Evolutionary conservation across 2,797 vertebrate genomes (phyloP).

Genomic region (Rachycentron canadum): DNA sequence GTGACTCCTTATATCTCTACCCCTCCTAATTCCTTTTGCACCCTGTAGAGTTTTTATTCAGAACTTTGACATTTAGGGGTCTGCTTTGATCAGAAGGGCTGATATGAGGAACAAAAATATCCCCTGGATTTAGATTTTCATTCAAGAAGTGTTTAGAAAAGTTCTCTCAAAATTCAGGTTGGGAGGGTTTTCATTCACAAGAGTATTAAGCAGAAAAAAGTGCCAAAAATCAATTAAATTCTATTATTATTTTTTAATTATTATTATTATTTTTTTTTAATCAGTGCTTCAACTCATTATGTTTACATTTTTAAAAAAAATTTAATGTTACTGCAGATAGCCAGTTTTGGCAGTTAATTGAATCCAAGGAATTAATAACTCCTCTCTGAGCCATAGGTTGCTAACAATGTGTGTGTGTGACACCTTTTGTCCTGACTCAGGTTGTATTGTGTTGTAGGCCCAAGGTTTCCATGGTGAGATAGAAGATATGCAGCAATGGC

Average conservation of each 20-base stretch:
- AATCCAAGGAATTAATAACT: slow-evolving; percentile 66
- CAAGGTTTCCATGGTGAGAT: slow-evolving; percentile 99
- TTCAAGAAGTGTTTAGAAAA: slow-evolving; percentile 20
- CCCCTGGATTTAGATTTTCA: slow-evolving; percentile 11
- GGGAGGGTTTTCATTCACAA: background rate
- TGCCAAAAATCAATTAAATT: background rate
- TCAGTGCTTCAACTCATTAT: slow-evolving; percentile 6
- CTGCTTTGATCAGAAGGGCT: slow-evolving; percentile 29
- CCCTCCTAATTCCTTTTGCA: slow-evolving; percentile 23
- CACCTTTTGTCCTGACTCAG: slow-evolving; percentile 82
- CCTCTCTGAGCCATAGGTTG: slow-evolving; percentile 39
- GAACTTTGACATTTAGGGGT: slow-evolving; percentile 37
- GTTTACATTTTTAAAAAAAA: slow-evolving; percentile 7
- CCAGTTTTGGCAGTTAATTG: slow-evolving; percentile 23
- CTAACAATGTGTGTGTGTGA: slow-evolving; percentile 74
- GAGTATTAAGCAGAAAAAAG: background rate
- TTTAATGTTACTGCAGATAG: background rate
- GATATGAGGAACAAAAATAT: slow-evolving; percentile 33
- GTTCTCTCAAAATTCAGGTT: slow-evolving; percentile 27
- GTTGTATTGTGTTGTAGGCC: slow-evolving; percentile 90
- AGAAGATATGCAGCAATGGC: slow-evolving; percentile 98
- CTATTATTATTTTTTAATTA: background rate
- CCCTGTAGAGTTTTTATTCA: slow-evolving; percentile 50
- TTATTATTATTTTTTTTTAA: background rate
- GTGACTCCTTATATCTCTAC: slow-evolving; percentile 8